phyloP scores from a whole-genome alignment of 2,113 vertebrate species.

The human region DNA sequence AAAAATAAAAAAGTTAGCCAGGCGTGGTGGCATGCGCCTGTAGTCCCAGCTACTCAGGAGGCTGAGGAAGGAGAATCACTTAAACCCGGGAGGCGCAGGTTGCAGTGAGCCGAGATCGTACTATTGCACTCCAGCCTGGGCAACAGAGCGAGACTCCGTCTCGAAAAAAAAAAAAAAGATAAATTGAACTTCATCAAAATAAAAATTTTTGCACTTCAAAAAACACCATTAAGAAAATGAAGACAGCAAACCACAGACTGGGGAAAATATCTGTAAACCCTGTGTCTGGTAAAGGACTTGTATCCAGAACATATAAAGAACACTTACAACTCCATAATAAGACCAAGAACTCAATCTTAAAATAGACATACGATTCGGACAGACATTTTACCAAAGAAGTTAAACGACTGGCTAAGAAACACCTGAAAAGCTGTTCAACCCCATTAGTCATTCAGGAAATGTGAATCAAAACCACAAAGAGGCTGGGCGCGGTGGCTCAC shows the following conservation, averaged over 20 bases:
- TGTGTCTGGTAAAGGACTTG: not conserved
- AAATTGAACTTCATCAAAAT: not conserved
- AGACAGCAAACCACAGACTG: not conserved
- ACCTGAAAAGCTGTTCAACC: not conserved
- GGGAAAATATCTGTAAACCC: not conserved
- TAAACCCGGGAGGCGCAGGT: too few species aligned
- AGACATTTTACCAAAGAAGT: not conserved
- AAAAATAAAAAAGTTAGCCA: too few species aligned
- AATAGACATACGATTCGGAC: not conserved
- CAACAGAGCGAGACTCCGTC: too few species aligned
- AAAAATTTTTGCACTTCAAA: not conserved
- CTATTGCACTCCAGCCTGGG: too few species aligned
- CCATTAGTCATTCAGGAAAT: not conserved
- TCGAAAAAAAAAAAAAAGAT: not conserved
- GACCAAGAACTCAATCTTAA: not conserved
- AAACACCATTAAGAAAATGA: not conserved
- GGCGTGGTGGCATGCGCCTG: too few species aligned
- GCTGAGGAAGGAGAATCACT: too few species aligned
- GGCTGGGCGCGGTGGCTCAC: too few species aligned
- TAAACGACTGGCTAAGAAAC: not conserved
- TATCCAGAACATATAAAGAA: not conserved
- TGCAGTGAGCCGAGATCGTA: too few species aligned
- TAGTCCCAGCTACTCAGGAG: too few species aligned
- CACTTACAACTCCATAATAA: not conserved
- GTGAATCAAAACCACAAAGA: not conserved